Evolutionary conservation across 2,113 vertebrate genomes (phyloP).

Genomic region (Cnemophilus loriae): DNA sequence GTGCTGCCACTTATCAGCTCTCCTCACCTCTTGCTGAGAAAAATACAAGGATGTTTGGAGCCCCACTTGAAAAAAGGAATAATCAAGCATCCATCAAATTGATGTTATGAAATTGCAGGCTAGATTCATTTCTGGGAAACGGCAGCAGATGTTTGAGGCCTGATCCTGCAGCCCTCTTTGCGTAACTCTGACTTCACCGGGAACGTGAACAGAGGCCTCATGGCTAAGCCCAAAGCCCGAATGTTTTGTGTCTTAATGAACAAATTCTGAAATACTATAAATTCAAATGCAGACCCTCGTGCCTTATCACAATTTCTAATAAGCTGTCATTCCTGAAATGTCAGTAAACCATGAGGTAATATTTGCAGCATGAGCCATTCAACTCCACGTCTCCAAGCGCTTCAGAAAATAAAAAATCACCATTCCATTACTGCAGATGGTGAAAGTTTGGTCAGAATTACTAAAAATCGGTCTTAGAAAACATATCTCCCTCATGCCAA

Average conservation of each 20-base stretch:
- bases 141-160: background rate
- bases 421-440: background rate
- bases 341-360: background rate
- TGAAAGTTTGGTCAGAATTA: background rate
- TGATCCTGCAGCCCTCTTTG: background rate
- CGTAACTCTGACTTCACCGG: background rate
- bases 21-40: background rate
- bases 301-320: background rate
- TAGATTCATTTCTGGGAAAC: background rate
- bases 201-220: background rate
- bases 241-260: background rate
- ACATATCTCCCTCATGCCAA: background rate
- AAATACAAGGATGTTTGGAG: conserved; percentile 35
- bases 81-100: conserved; percentile 26
- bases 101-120: background rate
- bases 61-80: conserved; percentile 33
- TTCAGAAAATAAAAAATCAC: background rate
- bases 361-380: background rate
- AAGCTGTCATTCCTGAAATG: background rate
- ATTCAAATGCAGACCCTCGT: background rate
- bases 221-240: background rate
- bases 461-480: background rate
- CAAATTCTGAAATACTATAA: background rate
- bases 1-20: background rate
- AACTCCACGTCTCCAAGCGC: background rate